Base-by-base conservation (phyloP, 2,888 invertebrate species). In the Andrena flavipes region DNA sequence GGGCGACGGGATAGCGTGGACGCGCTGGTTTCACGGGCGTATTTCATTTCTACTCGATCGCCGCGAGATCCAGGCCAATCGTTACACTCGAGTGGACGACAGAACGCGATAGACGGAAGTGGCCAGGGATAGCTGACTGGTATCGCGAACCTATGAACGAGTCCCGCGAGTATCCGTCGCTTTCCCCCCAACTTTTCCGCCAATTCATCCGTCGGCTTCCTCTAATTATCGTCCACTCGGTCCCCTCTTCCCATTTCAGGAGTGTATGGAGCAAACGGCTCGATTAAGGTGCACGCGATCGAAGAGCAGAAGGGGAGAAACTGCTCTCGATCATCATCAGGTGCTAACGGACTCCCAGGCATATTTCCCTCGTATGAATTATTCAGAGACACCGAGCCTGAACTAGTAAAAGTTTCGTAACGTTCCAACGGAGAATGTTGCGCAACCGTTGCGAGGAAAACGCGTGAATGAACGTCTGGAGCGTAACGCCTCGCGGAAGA, bases 11-110 rank as follows among this genome's bases (percentile, higher is more conserved):
- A 10, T 3, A 26, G 7, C 23, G 64, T 23, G 23, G 23, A 51
- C 13, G n/a, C 42, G 23, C 20, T 35, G n/a, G 67, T 69, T 76
- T 69, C 76, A 59, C 65, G 76, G 42, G 63, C 59, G 62, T 76
- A 30, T 73, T 68, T 65, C 73, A 35, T 72, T 78, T 64, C 70
- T 62, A 51, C 51, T 59, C 35, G 80, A 63, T 71, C 67, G 62
- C 42, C 42, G 6, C 20, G 48, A 51, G 79, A 82, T 77, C 59
- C 81, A 77, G 84, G 86, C 42, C 84, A 70, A 84, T 72, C 79
- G 84, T 80, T 75, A 72, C 84, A 79, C 85, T 80, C 80, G 73
- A 78, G 62, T 63, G 85, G 49, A 64, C 76, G 69, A 86, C 71
- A 42, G 75, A 73, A 77, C 56, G 77, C 63, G 59, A 78, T 54